Percentiles rank a stretch among this genome's conserved stretches.
phyloP scores from a whole-genome alignment of 2,113 vertebrate genomes.

The Puffinus mauretanicus region DNA sequence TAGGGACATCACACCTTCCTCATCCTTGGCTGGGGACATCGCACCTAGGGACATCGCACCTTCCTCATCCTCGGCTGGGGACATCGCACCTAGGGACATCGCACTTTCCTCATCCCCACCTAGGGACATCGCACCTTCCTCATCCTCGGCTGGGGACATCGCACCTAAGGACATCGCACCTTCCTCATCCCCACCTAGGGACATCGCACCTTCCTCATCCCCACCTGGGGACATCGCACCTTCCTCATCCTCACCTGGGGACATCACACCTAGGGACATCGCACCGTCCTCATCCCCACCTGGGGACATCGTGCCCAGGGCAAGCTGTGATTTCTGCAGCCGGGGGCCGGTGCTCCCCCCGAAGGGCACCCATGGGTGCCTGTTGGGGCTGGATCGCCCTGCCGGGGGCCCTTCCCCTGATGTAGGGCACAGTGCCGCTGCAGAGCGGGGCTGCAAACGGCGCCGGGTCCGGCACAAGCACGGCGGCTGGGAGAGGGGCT shows the following conservation, averaged over 20 bases:
- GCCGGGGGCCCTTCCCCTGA: neutral
- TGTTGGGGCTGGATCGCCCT: neutral
- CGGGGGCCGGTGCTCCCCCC: rapidly evolving
- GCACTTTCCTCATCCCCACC: too few species aligned
- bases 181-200: too few species aligned
- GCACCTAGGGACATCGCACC: too few species aligned
- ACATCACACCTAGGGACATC: too few species aligned
- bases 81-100: neutral
- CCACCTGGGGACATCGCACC: neutral
- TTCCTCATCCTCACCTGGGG: too few species aligned
- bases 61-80: neutral
- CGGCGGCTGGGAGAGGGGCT: rapidly evolving
- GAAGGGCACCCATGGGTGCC: neutral
- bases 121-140: neutral
- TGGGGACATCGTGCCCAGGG: neutral
- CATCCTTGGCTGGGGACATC: neutral
- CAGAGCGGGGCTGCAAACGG: neutral
- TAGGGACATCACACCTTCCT: neutral
- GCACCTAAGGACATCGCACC: neutral
- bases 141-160: too few species aligned
- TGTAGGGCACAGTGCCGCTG: neutral
- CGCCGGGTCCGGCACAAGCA: neutral
- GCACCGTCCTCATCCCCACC: too few species aligned
- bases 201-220: too few species aligned
- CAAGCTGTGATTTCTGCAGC: neutral